Conservation (phyloP, 2,113 vertebrate species). For the Sus scrofa region T2T-Sscrofa CM000812.6:258540501-258541000, state of each 20-base stretch:
- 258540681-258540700: background rate
- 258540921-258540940: too few species aligned
- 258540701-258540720: background rate
- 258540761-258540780: background rate
- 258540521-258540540: slow-evolving; percentile 59
- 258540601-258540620: slow-evolving; percentile 19
- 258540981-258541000: background rate
- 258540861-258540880: too few species aligned
- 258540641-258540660: background rate
- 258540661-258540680: slow-evolving; percentile 29
- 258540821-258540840: background rate
- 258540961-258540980: too few species aligned
- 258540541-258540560: slow-evolving; percentile 79
- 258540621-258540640: background rate
- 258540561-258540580: slow-evolving; percentile 29
- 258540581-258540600: slow-evolving; percentile 50
- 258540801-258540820: background rate
- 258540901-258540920: too few species aligned
- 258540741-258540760: background rate
- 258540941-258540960: too few species aligned
- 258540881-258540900: too few species aligned
- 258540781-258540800: background rate
- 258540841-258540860: too few species aligned
- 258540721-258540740: background rate
- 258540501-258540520: slow-evolving; percentile 71